Conservation (phyloP, 35 echinoderm and acorn worm genomes). For the Apostichopus californicus region DNA sequence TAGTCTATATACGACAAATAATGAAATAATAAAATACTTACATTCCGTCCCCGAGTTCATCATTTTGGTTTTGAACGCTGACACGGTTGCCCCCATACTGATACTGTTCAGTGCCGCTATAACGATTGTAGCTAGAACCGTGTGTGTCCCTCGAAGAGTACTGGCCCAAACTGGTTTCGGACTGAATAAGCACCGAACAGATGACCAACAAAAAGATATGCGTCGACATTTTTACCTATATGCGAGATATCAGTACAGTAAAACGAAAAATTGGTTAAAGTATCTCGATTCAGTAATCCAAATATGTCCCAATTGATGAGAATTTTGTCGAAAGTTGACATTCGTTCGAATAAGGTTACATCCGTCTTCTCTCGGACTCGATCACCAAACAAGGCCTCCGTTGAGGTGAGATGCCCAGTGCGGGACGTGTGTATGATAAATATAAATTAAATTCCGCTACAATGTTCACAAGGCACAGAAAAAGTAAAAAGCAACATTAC, state of each 20-base stretch:
- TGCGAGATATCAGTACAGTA: background rate
- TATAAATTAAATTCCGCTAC: background rate
- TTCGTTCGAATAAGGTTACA: background rate
- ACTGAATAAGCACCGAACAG: background rate
- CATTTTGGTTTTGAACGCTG: background rate
- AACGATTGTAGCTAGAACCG: background rate
- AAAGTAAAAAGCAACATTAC: too few relatives aligned
- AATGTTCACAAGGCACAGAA: too few relatives aligned
- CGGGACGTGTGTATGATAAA: background rate
- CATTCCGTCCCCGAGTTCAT: constrained; percentile 35
- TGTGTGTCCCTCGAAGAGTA: background rate
- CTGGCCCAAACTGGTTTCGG: background rate
- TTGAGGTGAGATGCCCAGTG: background rate
- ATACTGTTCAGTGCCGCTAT: background rate
- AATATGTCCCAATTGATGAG: background rate
- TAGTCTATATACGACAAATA: background rate
- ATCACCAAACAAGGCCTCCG: background rate
- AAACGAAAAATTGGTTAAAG: background rate
- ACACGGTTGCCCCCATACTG: background rate
- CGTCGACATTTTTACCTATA: background rate
- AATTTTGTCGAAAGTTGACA: background rate
- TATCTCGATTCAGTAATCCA: background rate
- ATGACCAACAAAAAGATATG: background rate
- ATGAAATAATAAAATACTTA: background rate
- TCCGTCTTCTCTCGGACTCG: background rate